Evolutionary conservation across 2,797 vertebrate species (phyloP).

Genomic region (Typhlichthys eigenmanni): DNA sequence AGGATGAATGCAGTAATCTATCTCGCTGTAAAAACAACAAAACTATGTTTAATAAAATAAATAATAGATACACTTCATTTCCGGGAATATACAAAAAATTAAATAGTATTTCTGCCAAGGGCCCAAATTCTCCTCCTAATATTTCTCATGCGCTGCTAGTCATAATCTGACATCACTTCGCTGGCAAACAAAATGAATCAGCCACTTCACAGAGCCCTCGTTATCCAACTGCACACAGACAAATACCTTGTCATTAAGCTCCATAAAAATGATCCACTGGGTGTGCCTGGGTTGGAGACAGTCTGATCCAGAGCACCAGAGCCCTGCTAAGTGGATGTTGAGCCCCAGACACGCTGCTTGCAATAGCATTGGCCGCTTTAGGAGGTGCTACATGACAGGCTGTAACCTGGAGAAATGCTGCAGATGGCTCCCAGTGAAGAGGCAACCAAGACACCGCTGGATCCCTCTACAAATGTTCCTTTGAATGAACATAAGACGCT

Average conservation of each 20-base stretch:
- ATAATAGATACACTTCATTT: background rate
- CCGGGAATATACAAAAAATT: background rate
- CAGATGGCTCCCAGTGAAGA: constrained; percentile 30
- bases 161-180: constrained; percentile 22
- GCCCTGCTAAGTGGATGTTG: constrained; percentile 20
- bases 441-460: background rate
- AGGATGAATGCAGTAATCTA: no score
- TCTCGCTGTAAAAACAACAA: no score
- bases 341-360: constrained; percentile 42
- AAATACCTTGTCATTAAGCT: constrained; percentile 24
- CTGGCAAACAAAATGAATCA: background rate
- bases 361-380: constrained; percentile 44
- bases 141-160: background rate
- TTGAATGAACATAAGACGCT: constrained; percentile 21
- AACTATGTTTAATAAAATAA: no score
- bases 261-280: constrained; percentile 58
- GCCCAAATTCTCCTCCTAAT: constrained; percentile 6
- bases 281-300: constrained; percentile 36
- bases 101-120: background rate
- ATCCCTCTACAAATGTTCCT: background rate
- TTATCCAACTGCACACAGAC: background rate
- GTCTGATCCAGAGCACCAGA: constrained; percentile 11
- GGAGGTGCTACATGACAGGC: constrained; percentile 57
- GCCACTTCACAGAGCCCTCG: constrained; percentile 2
- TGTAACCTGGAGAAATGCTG: constrained; percentile 55